Percentiles rank a stretch among this genome's conserved stretches.
Conservation (phyloP, 1,140 invertebrate genomes). For the Orius laevigatus region DNA sequence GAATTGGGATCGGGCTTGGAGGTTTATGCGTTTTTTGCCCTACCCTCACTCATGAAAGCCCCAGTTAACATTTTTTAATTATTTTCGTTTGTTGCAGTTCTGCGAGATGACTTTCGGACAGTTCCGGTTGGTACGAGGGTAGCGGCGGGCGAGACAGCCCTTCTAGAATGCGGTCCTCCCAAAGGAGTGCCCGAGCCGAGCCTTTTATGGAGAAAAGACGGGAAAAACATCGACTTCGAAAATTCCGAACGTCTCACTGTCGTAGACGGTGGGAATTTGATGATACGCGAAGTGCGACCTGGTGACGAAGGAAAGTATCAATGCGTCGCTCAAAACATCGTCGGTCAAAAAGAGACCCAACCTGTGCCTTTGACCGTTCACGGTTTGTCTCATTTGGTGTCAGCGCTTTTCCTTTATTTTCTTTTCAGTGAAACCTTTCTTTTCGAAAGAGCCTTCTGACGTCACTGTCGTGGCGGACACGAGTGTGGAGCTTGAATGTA, state of each 20-base stretch:
- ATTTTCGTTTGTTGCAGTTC: conserved; percentile 52
- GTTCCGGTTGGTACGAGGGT: conserved; percentile 76
- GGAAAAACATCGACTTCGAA: conserved; percentile 47
- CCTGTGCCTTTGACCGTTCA: conserved; percentile 62
- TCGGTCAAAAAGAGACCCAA: conserved; percentile 55
- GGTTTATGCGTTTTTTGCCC: too few relatives aligned
- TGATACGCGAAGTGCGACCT: conserved; percentile 65
- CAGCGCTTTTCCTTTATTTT: conserved; percentile 1
- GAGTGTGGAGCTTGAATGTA: conserved; percentile 71
- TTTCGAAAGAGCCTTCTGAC: conserved; percentile 69
- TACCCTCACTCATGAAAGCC: too few relatives aligned
- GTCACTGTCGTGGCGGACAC: conserved; percentile 63
- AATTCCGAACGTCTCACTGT: conserved; percentile 36
- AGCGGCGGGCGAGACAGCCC: conserved; percentile 74
- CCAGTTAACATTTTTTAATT: too few relatives aligned
- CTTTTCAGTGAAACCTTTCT: conserved; percentile 70
- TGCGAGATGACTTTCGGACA: conserved; percentile 81
- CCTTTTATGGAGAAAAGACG: conserved; percentile 77
- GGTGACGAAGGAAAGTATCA: conserved; percentile 72
- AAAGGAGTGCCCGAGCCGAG: conserved; percentile 82
- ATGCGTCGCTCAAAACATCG: conserved; percentile 72
- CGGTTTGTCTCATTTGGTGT: conserved; percentile 30
- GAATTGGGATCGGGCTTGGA: too few relatives aligned
- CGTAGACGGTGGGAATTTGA: conserved; percentile 62
- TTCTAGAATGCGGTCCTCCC: conserved; percentile 81